phyloP scores from a whole-genome alignment of 2,797 vertebrate genomes.

The Apogon talboti region DNA sequence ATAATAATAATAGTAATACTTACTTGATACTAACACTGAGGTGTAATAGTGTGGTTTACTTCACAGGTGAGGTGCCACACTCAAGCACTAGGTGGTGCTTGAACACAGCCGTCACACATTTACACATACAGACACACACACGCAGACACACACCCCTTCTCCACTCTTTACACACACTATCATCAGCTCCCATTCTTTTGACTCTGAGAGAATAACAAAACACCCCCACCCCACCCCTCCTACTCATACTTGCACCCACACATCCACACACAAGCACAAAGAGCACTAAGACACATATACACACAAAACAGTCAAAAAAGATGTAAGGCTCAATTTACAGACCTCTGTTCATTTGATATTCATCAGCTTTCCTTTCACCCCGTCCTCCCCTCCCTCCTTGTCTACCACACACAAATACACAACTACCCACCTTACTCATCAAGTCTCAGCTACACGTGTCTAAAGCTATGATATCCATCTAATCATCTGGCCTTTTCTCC shows the following conservation, averaged over 20 bases:
- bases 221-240: constrained; percentile 45
- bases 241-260: constrained; percentile 14
- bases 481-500: constrained; percentile 67
- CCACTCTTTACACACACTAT: constrained; percentile 40
- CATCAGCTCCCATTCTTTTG: constrained; percentile 66
- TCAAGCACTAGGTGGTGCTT: constrained; percentile 94
- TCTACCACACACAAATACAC: constrained; percentile 17
- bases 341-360: constrained; percentile 76
- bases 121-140: constrained; percentile 6
- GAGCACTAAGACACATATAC: constrained; percentile 2
- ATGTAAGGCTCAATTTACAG: constrained; percentile 66
- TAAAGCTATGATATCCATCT: constrained; percentile 66
- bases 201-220: constrained; percentile 66
- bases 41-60: constrained; percentile 30
- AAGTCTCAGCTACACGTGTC: constrained; percentile 75
- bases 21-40: constrained; percentile 21
- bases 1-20: background rate
- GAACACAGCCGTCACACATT: constrained; percentile 86
- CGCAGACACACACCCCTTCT: constrained; percentile 18
- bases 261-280: constrained; percentile 17
- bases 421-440: constrained; percentile 60
- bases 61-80: constrained; percentile 73
- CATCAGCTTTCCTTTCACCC: constrained; percentile 66
- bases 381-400: constrained; percentile 8
- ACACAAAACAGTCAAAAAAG: constrained; percentile 44